Percentiles rank a stretch among this genome's conserved stretches.
Conservation (phyloP, 2,888 invertebrate species). For the Chromoteleia sp. region DNA sequence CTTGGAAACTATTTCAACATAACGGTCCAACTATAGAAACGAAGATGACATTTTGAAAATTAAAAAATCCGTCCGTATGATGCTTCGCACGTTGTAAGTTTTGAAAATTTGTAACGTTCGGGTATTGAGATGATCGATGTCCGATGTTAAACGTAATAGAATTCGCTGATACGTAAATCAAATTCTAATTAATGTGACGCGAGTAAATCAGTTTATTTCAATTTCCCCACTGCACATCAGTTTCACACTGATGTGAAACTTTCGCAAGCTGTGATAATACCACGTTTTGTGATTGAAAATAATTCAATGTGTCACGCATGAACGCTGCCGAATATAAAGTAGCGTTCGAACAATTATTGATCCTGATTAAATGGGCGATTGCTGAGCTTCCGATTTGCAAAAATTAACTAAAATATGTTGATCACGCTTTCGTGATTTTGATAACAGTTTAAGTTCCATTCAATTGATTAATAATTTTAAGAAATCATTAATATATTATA, state of each 20-base stretch:
- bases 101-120: neutral
- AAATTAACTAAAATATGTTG: constrained; percentile 32
- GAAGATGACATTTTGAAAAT: constrained; percentile 1
- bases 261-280: constrained; percentile 70
- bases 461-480: neutral
- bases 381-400: constrained; percentile 19
- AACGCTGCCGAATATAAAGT: constrained; percentile 67
- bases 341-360: constrained; percentile 64
- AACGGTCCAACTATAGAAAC: constrained; percentile 1
- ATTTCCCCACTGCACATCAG: constrained; percentile 49
- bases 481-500: too few relatives aligned
- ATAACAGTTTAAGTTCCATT: neutral
- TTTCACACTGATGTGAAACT: constrained; percentile 58
- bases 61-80: neutral
- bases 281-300: constrained; percentile 69
- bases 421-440: constrained; percentile 3
- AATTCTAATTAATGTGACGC: constrained; percentile 63
- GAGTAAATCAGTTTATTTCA: constrained; percentile 68
- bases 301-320: constrained; percentile 69
- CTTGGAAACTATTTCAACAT: constrained; percentile 9
- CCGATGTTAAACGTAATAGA: constrained; percentile 43
- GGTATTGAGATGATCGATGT: constrained; percentile 22
- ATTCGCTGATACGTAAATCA: constrained; percentile 51
- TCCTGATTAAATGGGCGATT: constrained; percentile 57
- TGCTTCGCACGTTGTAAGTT: constrained; percentile 1